Evolutionary conservation across 1,140 invertebrate genomes (phyloP).

Genomic region (Reticulitermes speratus): DNA sequence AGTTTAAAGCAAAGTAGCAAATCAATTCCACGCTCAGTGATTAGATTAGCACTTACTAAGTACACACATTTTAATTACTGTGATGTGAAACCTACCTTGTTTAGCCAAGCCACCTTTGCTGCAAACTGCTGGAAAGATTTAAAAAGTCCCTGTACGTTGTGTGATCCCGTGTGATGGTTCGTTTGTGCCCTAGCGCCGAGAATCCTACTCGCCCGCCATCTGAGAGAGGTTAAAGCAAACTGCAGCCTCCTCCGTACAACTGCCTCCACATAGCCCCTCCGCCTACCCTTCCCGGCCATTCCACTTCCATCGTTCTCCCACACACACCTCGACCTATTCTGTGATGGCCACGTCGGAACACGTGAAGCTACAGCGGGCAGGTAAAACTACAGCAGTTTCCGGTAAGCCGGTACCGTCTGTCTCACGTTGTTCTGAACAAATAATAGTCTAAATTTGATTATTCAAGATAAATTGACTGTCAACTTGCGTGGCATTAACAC

Average conservation of each 20-base stretch:
- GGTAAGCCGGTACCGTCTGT: too few species aligned
- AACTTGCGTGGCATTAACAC: too few species aligned
- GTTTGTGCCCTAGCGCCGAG: not conserved
- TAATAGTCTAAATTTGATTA: too few species aligned
- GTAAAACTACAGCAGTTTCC: too few species aligned
- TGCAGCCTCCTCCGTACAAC: conserved; percentile 1
- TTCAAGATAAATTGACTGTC: too few species aligned
- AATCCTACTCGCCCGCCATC: conserved; percentile 1
- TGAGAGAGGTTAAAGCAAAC: conserved; percentile 10
- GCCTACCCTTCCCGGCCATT: not conserved
- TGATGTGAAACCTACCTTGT: not conserved
- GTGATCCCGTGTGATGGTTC: not conserved
- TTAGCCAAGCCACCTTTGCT: not conserved
- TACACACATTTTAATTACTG: too few species aligned
- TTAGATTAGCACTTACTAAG: too few species aligned
- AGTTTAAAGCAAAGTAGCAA: too few species aligned
- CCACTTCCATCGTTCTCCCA: not conserved
- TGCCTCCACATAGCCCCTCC: not conserved
- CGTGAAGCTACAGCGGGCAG: not conserved
- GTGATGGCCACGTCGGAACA: not conserved
- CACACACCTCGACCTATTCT: not conserved
- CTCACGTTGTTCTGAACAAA: too few species aligned
- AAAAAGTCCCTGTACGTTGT: not conserved
- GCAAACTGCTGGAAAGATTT: not conserved
- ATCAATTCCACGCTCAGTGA: too few species aligned